These are phyloP conservation scores for Alligator mississippiensis DNA, from an alignment of 2,113 vertebrate species.

Conservation along the genomic window DNA sequence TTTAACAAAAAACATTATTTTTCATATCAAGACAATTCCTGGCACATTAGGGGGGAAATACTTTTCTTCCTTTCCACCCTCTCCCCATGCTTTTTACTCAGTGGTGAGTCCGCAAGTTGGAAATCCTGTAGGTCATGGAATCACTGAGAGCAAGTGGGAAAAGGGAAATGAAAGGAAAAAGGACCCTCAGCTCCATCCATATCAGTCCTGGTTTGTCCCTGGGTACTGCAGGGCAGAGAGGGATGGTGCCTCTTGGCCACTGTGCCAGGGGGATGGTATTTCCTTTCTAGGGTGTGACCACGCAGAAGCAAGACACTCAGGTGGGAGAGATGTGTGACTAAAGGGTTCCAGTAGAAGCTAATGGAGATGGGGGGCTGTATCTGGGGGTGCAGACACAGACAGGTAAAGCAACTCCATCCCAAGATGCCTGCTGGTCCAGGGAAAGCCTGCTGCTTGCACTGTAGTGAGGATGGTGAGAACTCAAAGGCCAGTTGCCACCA, in stretches of 20 bases:
- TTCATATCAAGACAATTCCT: conserved; percentile 64
- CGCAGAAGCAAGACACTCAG: not conserved
- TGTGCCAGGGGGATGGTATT: not conserved
- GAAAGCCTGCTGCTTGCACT: too few species aligned
- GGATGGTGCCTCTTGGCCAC: not conserved
- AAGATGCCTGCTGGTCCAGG: too few species aligned
- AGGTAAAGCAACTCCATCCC: too few species aligned
- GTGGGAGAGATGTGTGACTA: not conserved
- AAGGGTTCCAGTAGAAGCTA: not conserved
- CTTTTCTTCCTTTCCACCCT: too few species aligned
- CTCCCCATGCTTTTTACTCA: not conserved
- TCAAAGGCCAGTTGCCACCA: too few species aligned
- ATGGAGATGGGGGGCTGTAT: not conserved
- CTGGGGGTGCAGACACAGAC: not conserved
- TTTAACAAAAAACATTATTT: conserved; percentile 76
- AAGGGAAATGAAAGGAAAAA: not conserved
- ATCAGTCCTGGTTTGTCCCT: not conserved
- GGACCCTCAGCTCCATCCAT: not conserved
- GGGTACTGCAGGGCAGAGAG: not conserved
- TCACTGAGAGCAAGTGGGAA: not conserved
- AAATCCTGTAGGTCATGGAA: not conserved
- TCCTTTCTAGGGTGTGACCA: not conserved
- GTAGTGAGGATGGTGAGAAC: too few species aligned
- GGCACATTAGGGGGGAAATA: not conserved
- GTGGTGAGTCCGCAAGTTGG: not conserved